Evolutionary conservation across 2,888 invertebrate species (phyloP).

Genomic region (Campoplex nolae): DNA sequence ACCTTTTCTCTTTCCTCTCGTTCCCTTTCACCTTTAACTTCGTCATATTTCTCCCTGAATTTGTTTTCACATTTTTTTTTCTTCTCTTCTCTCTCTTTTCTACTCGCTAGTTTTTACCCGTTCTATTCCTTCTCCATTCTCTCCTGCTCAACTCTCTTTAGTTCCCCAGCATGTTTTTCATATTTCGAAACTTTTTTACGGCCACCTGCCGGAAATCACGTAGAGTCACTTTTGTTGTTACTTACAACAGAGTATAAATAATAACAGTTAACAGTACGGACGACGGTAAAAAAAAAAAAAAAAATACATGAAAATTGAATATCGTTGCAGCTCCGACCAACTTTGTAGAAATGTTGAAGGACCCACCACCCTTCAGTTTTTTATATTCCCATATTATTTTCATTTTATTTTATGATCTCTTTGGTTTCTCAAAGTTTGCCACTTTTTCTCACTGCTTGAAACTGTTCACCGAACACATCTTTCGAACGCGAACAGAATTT

Average conservation of each 20-base stretch:
- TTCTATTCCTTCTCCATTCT: neutral
- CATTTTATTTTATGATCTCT: neutral
- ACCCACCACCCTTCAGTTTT: neutral
- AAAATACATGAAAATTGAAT: conserved; percentile 22
- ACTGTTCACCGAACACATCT: neutral
- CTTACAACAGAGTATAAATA: conserved; percentile 12
- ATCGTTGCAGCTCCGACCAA: neutral
- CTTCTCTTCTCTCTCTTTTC: neutral
- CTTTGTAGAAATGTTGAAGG: neutral
- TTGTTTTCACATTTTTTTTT: conserved; percentile 2
- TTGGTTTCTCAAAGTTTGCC: neutral
- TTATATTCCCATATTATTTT: neutral
- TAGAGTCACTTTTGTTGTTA: conserved; percentile 1
- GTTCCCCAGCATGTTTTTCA: conserved; percentile 22
- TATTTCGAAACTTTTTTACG: conserved; percentile 47
- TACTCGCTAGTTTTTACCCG: neutral
- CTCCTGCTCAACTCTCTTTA: neutral
- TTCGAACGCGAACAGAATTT: neutral
- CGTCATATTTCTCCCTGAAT: conserved; percentile 14
- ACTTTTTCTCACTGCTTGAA: neutral
- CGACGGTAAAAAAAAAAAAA: conserved; percentile 2
- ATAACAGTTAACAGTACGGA: conserved; percentile 20
- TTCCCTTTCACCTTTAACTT: neutral
- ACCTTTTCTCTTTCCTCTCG: conserved; percentile 4
- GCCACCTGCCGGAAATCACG: conserved; percentile 31